Percentiles rank a stretch among this genome's conserved stretches.
phyloP scores from a whole-genome alignment of 2,797 vertebrate species.

The Eulemur albifrons region DNA sequence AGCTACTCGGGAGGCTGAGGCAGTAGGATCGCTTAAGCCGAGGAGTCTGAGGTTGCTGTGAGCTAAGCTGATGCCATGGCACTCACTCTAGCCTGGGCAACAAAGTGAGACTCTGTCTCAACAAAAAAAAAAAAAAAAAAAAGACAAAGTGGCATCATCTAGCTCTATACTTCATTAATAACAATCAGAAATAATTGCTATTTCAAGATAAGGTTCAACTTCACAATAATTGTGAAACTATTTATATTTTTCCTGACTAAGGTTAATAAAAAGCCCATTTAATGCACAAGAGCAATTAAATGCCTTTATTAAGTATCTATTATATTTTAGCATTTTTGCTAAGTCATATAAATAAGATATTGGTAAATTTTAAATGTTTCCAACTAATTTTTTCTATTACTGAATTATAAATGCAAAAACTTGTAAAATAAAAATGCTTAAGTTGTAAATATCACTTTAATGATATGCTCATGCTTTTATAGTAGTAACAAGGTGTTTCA shows the following conservation, averaged over 20 bases:
- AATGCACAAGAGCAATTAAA: not conserved
- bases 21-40: too few relatives aligned
- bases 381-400: not conserved
- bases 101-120: too few relatives aligned
- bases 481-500: not conserved
- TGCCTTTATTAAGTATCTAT: not conserved
- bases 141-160: not conserved
- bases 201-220: not conserved
- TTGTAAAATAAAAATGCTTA: slow-evolving; percentile 12
- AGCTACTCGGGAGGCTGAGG: too few relatives aligned
- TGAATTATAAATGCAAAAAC: slow-evolving; percentile 7
- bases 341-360: not conserved
- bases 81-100: too few relatives aligned
- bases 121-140: too few relatives aligned
- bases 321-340: not conserved
- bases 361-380: not conserved
- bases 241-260: not conserved
- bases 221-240: not conserved
- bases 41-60: too few relatives aligned
- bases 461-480: not conserved
- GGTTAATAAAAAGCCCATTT: not conserved
- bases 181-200: not conserved
- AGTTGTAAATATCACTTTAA: not conserved
- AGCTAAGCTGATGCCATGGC: too few relatives aligned
- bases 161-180: not conserved